Evolutionary conservation across 1,140 invertebrate genomes (phyloP), one percentile per base, ranked within the genome.

Genomic region (Drosophila watanabei): DNA sequence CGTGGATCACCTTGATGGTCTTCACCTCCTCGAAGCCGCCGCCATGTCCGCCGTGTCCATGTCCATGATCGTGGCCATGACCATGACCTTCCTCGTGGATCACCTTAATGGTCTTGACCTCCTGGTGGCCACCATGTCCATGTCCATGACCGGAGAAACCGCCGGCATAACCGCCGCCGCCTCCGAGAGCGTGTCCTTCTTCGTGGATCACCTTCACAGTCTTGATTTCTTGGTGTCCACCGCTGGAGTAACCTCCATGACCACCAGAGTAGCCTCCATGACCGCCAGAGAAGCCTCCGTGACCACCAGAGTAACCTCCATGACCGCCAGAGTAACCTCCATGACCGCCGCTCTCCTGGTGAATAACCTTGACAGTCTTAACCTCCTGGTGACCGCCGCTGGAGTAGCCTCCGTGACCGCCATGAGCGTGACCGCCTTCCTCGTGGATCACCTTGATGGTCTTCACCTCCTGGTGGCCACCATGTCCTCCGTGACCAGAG

Each of bases 401-500:
- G 9, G 41, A 45, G 41, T 43, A 43, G 1, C 41, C 43, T 20
- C 43, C 43, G 13, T 46, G 43, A 57, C 72, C 62, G 20, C 51
- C 71, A 32, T 80, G 79, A 8, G 51, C 72, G 41, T 75, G 68
- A 35, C 80, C 75, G 2, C 52, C 78, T 49, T 92, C 87, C 59
- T 92, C 75, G 13, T 92, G 91, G 54, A 92, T 92, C 8, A 92
- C 91, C 61, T 91, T 88, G 14, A 92, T 79, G 20, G 77, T 88
- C 49, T 92, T 92, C 1, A 92, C 76, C 18, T 85, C 79, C 37
- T 79, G 63, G 5, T 76, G 66, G 24, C 75, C 79, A 7, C 61
- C 82, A 32, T 83, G 80, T 32, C 58, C 73, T 16, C 70, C 71
- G 5, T 63, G 60, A 9, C 75, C 71, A 9, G 68, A 78, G 60